Evolutionary conservation across 2,113 vertebrate species (phyloP).

Genomic region (Ameiurus melas): DNA sequence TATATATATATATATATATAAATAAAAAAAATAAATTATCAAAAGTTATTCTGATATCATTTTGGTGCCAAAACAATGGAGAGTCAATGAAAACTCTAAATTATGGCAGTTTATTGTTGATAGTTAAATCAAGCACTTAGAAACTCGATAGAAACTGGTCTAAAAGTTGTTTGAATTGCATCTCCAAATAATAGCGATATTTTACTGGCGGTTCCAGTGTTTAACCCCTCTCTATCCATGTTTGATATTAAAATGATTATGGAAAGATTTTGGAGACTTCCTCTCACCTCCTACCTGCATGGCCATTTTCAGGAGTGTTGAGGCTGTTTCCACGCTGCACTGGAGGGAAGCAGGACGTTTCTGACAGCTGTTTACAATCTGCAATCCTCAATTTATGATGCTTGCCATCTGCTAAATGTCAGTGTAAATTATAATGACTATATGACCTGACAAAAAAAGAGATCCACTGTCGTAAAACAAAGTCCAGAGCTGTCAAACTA

Average conservation of each 20-base stretch:
- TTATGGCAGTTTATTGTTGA: neutral
- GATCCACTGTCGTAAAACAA: too few relatives aligned
- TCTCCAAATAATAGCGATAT: neutral
- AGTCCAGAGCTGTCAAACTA: too few relatives aligned
- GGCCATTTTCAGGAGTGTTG: neutral
- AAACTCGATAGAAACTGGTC: neutral
- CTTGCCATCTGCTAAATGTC: neutral
- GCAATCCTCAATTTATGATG: neutral
- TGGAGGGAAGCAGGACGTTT: neutral
- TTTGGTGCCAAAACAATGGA: neutral
- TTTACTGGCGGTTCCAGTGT: neutral
- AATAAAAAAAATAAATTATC: too few relatives aligned
- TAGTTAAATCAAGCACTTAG: neutral
- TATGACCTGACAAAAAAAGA: too few relatives aligned
- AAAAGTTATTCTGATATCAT: neutral
- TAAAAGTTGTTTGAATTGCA: neutral
- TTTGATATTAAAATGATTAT: neutral
- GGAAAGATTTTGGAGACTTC: neutral
- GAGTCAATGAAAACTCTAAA: too few relatives aligned
- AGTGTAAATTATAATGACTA: too few relatives aligned
- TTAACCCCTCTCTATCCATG: neutral
- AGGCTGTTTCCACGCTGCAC: neutral
- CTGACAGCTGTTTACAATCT: neutral
- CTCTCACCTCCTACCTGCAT: neutral
- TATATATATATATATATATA: too few relatives aligned